Evolutionary conservation across 1,140 invertebrate genomes (phyloP), one percentile per base, ranked within the genome.

Genomic region (Globodera rostochiensis): DNA sequence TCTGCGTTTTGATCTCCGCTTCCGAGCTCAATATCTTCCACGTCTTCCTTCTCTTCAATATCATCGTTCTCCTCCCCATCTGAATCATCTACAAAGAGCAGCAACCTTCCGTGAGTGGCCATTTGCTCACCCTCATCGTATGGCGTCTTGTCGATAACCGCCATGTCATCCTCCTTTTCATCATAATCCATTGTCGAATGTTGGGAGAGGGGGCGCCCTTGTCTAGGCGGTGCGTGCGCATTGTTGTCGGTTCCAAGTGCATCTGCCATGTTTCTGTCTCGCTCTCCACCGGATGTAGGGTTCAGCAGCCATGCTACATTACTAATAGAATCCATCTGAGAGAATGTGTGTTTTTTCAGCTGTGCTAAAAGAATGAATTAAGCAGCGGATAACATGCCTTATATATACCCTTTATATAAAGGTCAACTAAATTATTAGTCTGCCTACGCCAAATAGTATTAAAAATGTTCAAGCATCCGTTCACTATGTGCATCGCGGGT

Each of bases 401-500:
- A 45, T 71, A 6, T 71, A 45, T 11, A 53, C 60, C 19, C 19
- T 1, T 4, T 46, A 53, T 19, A 77, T 49, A 25, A 25, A 25
- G 25, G 25, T 25, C 25, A 25, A 25, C 25, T 25, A 25, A 25
- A 25, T 25, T 25, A 36, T 36, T 36, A 36, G 36, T 36, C 36
- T 36, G 1, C 36, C 36, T 36, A 76, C 36, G 46, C 47, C 47
- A 11, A 25, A 36, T 47, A 46, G 15, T 15, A 76, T 13, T 53
- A 6, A 69, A 78, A 11, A 78, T 50, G 80, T 83, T 81, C 70
- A 47, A 64, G 8, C 80, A 81, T 9, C 80, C 80, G 50, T 81
- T 81, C 71, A 81, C 80, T 21, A 81, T 81, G 80, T 70, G 80
- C 25, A n/a, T 81, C 49, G 49, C 80, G 0, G 80, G 80, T 4